Evolutionary conservation across 1,140 invertebrate genomes (phyloP), one percentile per base, ranked within the genome.

Genomic region (Danaus melanippus): DNA sequence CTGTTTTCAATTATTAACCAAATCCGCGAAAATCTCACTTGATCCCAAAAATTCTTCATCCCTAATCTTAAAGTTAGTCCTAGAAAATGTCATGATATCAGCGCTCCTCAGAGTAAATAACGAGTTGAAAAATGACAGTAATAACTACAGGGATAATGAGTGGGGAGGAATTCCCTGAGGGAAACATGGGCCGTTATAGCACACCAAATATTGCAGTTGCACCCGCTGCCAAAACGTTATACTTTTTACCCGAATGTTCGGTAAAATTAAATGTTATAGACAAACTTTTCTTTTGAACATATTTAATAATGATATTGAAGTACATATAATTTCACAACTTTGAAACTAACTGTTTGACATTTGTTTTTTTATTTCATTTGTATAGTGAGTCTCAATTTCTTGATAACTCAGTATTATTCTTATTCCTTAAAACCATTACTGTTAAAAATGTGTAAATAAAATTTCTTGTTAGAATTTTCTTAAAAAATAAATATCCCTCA

Each of bases 121-220:
- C 83, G 78, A 86, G 79, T 84, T 86, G 83, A 86, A 86, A 86
- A 86, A 86, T 86, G 79, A 82, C 81, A 79, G 83, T 79, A 84
- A 86, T 86, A 86, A 86, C 81, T 84, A 84, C 82, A 67, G 71
- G 70, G 71, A 76, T 86, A 86, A 86, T 86, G 83, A 86, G 78
- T 76, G 71, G 83, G 83, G 83, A 60, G 78, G 74, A 63, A 82
- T 77, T 72, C 83, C 81, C 83, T 49, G 45, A 75, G 83, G 81
- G 75, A 80, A 79, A 81, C 76, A 74, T 71, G 74, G 79, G 78
- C 75, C 50, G 64, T 62, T 55, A 62, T 58, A 53, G 68, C 66
- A 62, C 68, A 70, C 81, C 83, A 82, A 84, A 84, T 83, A 79
- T 82, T 83, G 76, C 79, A 72, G 55, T 61, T 62, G 63, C 61